phyloP scores from a whole-genome alignment of 2,113 vertebrate genomes.

The Cyanistes caeruleus region DNA sequence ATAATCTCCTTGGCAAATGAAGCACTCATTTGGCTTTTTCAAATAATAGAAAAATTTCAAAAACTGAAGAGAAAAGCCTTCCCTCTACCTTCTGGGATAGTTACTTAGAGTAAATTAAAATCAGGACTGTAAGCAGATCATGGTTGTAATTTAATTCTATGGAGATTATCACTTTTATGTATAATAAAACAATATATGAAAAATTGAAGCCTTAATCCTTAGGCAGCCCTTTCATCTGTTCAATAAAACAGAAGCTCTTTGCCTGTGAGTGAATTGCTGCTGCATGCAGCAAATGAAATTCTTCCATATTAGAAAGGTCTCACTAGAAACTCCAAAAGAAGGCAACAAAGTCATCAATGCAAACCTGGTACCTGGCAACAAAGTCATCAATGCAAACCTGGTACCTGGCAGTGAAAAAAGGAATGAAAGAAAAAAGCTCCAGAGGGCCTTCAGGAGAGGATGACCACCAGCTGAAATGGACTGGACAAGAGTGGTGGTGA shows the following conservation, averaged over 20 bases:
- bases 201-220: conserved; percentile 38
- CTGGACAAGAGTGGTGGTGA: background rate
- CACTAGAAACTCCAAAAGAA: background rate
- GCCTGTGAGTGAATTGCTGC: background rate
- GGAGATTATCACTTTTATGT: conserved; percentile 51
- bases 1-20: conserved; percentile 39
- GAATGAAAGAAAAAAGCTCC: background rate
- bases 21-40: conserved; percentile 26
- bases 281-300: background rate
- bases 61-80: background rate
- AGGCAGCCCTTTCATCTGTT: conserved; percentile 39
- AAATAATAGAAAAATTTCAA: conserved; percentile 29
- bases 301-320: background rate
- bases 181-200: conserved; percentile 61
- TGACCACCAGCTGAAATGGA: background rate
- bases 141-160: conserved; percentile 47
- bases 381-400: background rate
- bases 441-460: background rate
- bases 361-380: background rate
- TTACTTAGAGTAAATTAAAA: conserved; percentile 56
- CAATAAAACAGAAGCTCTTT: conserved; percentile 18
- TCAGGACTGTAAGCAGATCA: conserved; percentile 30
- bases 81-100: conserved; percentile 1
- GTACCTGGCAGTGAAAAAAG: background rate
- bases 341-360: background rate